Percentiles rank a stretch among this genome's conserved stretches.
Evolutionary conservation across 2,797 vertebrate species (phyloP).

Genomic region (Karalla daura): DNA sequence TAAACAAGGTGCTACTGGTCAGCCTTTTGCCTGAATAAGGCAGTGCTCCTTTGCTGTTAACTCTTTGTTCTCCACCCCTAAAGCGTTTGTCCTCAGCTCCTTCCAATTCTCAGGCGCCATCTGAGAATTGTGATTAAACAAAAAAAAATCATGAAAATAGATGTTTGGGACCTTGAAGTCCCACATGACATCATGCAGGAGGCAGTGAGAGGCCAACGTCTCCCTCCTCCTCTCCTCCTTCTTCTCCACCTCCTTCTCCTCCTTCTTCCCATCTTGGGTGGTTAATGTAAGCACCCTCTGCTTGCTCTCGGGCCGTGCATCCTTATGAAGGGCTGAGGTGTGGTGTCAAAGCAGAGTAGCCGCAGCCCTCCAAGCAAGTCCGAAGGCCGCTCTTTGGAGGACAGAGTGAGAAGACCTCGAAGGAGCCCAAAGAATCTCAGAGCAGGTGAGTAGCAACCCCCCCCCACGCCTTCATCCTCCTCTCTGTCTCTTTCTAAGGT

Average conservation of each 20-base stretch:
- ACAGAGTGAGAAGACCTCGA: neutral
- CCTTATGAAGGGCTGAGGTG: slow-evolving; percentile 45
- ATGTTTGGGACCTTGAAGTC: slow-evolving; percentile 5
- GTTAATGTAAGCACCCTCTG: slow-evolving; percentile 55
- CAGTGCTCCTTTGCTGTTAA: slow-evolving; percentile 63
- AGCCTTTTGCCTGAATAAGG: slow-evolving; percentile 85
- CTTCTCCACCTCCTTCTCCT: slow-evolving; percentile 32
- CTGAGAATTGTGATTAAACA: neutral
- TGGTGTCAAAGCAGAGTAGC: slow-evolving; percentile 38
- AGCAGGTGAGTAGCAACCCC: slow-evolving; percentile 64
- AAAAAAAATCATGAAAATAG: neutral
- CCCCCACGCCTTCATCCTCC: neutral
- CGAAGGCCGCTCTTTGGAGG: neutral
- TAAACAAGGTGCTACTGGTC: slow-evolving; percentile 58
- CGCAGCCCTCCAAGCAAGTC: slow-evolving; percentile 19
- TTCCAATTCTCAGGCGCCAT: neutral
- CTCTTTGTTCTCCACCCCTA: slow-evolving; percentile 43
- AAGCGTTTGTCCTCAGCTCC: neutral
- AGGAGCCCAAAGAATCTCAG: neutral
- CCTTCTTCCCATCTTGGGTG: slow-evolving; percentile 63
- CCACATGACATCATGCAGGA: slow-evolving; percentile 39
- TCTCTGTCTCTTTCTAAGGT: neutral
- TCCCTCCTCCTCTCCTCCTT: slow-evolving; percentile 17
- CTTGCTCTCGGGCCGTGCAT: slow-evolving; percentile 62
- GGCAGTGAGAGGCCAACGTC: slow-evolving; percentile 18